Percentiles rank a stretch among this genome's conserved stretches.
Conservation (phyloP, 2,888 invertebrate species). For the Argyra leucocephala region DNA sequence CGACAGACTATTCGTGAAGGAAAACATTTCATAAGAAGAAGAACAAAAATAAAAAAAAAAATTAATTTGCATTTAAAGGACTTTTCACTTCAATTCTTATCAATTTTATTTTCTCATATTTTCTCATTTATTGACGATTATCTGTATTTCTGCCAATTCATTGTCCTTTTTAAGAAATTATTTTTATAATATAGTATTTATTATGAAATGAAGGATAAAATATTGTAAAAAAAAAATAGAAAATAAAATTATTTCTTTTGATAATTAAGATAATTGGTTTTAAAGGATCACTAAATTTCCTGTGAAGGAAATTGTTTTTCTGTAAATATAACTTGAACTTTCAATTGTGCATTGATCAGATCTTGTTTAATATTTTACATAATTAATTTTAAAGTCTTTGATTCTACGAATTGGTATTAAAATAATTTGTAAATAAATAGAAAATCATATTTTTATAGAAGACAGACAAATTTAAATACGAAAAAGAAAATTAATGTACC, state of each 20-base stretch:
- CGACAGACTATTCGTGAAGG: background rate
- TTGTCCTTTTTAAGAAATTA: background rate
- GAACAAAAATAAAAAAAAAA: background rate
- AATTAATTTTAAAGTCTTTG: too few relatives aligned
- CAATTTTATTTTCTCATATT: background rate
- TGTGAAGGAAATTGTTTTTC: too few relatives aligned
- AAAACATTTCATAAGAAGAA: background rate
- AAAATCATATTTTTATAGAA: too few relatives aligned
- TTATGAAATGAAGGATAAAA: background rate
- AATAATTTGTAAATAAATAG: too few relatives aligned
- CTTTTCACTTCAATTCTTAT: background rate
- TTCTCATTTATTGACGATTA: background rate
- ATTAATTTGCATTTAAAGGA: constrained; percentile 4
- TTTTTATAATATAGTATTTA: background rate
- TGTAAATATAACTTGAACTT: too few relatives aligned
- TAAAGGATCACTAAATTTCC: background rate
- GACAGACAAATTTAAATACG: too few relatives aligned
- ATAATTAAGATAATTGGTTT: background rate
- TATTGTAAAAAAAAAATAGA: background rate
- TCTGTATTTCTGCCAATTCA: background rate
- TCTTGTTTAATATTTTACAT: too few relatives aligned
- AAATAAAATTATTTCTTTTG: background rate
- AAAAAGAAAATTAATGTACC: too few relatives aligned
- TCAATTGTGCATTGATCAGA: too few relatives aligned
- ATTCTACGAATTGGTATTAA: too few relatives aligned